phyloP scores from a whole-genome alignment of 2,797 vertebrate genomes.

The Sebastes matsubarae region DNA sequence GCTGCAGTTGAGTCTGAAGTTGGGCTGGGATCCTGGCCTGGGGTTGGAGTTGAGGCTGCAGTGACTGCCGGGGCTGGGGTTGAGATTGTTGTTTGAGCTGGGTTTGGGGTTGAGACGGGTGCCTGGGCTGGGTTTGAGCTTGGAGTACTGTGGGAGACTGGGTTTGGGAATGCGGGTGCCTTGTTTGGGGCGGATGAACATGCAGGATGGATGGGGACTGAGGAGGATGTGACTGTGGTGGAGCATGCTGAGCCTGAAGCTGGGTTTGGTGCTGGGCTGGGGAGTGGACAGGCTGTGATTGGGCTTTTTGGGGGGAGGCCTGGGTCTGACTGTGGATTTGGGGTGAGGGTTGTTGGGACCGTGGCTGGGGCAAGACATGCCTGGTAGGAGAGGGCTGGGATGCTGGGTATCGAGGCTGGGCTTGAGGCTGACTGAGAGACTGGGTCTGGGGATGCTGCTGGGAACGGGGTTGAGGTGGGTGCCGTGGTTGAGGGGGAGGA shows the following conservation, averaged over 20 bases:
- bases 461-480: constrained; percentile 20
- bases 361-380: constrained; percentile 37
- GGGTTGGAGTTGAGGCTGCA: constrained; percentile 43
- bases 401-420: constrained; percentile 29
- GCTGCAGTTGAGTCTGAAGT: constrained; percentile 20
- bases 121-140: constrained; percentile 38
- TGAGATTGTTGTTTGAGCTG: constrained; percentile 51
- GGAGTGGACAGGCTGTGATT: constrained; percentile 28
- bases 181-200: constrained; percentile 47
- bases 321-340: constrained; percentile 53
- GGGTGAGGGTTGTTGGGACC: constrained; percentile 19
- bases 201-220: constrained; percentile 47
- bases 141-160: constrained; percentile 40
- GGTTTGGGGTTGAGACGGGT: constrained; percentile 35
- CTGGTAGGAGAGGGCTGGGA: constrained; percentile 42
- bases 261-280: constrained; percentile 47
- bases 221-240: constrained; percentile 28
- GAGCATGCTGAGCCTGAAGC: constrained; percentile 32
- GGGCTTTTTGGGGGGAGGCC: constrained; percentile 39
- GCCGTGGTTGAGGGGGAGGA: constrained; percentile 14
- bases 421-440: constrained; percentile 28
- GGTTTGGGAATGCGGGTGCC: constrained; percentile 40
- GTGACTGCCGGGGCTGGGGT: constrained; percentile 19
- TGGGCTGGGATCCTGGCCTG: constrained; percentile 34
- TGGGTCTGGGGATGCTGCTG: constrained; percentile 33